Evolutionary conservation across 2,888 invertebrate species (phyloP).

Genomic region (Gymnosoma rotundatum): DNA sequence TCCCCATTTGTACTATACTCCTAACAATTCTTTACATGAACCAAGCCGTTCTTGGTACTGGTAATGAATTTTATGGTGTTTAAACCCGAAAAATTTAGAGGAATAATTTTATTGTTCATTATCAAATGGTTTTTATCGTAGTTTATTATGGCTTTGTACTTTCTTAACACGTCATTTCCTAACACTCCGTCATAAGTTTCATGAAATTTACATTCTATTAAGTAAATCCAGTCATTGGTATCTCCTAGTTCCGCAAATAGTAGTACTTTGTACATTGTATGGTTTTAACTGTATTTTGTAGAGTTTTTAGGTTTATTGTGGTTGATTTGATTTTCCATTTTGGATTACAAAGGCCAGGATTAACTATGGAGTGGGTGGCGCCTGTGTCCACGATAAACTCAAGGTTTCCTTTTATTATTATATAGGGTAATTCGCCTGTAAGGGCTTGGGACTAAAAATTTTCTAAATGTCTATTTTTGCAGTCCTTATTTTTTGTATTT

Average conservation of each 20-base stretch:
- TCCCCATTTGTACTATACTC: constrained; percentile 3
- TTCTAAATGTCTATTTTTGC: not conserved
- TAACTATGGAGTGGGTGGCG: constrained; percentile 25
- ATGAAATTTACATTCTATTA: not conserved
- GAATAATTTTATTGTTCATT: constrained; percentile 1
- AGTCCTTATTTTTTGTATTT: not conserved
- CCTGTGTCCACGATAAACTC: constrained; percentile 3
- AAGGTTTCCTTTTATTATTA: not conserved
- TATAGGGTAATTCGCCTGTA: constrained; percentile 9
- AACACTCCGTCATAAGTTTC: constrained; percentile 3
- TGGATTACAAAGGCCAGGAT: not conserved
- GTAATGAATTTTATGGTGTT: constrained; percentile 11
- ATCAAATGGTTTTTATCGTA: constrained; percentile 9
- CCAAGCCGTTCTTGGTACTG: constrained; percentile 1
- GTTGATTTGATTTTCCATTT: constrained; percentile 5
- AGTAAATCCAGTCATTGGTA: not conserved
- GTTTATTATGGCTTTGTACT: constrained; percentile 3
- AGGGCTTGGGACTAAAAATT: constrained; percentile 5
- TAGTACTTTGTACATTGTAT: not conserved
- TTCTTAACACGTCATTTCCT: not conserved
- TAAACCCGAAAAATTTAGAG: not conserved
- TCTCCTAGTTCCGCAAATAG: constrained; percentile 7
- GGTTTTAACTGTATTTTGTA: not conserved
- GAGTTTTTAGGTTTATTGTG: not conserved
- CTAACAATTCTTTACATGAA: constrained; percentile 6